Base-by-base conservation (phyloP, 2,888 invertebrate species). In the Lepas anatifera region DNA sequence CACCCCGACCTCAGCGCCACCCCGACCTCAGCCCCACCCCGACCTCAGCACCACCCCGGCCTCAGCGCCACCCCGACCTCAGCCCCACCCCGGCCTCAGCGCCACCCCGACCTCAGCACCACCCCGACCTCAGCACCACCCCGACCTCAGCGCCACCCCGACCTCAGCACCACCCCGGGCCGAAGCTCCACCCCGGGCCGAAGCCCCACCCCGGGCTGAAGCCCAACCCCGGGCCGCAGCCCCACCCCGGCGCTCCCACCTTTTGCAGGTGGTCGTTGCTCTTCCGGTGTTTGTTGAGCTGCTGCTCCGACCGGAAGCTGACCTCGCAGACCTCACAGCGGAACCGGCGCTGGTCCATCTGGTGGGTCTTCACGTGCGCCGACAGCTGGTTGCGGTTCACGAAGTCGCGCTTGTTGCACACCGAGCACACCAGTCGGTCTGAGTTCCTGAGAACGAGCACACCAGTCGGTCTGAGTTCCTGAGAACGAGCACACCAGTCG, bases 321-420 rank as follows among this genome's bases (percentile, higher is more conserved):
- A 64, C 64, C 25, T 64, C 64, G 25, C 64, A 64, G 11, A 64
- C 64, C 25, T 64, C 39, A 25, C 64, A 64, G 37, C 64, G 64
- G 39, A 39, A 39, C 10, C 64, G 64, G 1, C 64, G 64, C 39
- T 64, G 64, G 64, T 64, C 64, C 64, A 64, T 64, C 64, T 64
- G 64, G 39, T 64, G 64, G 25, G 64, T 64, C 64, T 64, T 64
- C 8, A 39, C 39, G 64, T 64, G 64, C 25, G 64, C 64, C 25
- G 64, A 64, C 39, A 64, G 64, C 39, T 64, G 64, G 64, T 64
- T 64, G 25, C 64, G 64, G 39, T 64, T 64, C 37, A 64, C 64
- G 25, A 64, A 64, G 64, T 64, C 64, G n/a, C 39, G 64, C 64
- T 64, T 64, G 37, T 64, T 64, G 64, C 64, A 64, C 37, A 64